These are phyloP conservation scores for Aspidoscelis tigris DNA, from an alignment of 2,113 vertebrate species.

Conservation along the genomic window DNA sequence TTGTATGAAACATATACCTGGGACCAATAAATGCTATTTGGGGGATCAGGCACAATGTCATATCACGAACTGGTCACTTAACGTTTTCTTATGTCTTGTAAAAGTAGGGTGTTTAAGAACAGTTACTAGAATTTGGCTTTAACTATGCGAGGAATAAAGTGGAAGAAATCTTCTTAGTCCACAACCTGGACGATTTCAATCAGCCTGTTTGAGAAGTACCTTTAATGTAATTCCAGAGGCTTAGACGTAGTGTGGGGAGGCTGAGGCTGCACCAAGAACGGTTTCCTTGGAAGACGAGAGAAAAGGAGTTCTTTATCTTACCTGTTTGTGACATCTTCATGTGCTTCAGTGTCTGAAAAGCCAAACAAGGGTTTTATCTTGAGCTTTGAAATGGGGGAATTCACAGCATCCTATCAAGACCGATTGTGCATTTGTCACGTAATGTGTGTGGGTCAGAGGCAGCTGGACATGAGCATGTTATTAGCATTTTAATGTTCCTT, in stretches of 20 bases:
- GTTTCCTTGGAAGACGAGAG: background rate
- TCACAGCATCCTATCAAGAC: background rate
- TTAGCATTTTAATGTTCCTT: too few relatives aligned
- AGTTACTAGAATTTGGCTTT: background rate
- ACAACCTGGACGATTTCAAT: background rate
- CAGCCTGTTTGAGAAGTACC: background rate
- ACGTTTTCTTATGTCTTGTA: background rate
- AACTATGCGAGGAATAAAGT: background rate
- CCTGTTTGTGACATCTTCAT: constrained; percentile 10
- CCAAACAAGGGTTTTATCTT: too few relatives aligned
- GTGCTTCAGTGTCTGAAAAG: background rate
- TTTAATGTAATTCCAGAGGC: background rate
- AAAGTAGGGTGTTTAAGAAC: background rate
- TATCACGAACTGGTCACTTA: background rate
- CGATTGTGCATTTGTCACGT: background rate
- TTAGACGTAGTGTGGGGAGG: background rate
- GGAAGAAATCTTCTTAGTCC: constrained; percentile 7
- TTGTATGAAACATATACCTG: too few relatives aligned
- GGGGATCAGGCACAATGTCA: background rate
- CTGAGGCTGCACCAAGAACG: background rate
- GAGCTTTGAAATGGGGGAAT: background rate
- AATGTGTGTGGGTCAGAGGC: background rate
- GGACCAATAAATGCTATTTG: too few relatives aligned
- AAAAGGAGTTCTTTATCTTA: constrained; percentile 17
- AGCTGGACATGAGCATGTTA: background rate